A percentile compares a stretch with the other conserved stretches of the same genome.
Conservation (phyloP, 1,140 invertebrate species). For the Archegozetes longisetosus region DNA sequence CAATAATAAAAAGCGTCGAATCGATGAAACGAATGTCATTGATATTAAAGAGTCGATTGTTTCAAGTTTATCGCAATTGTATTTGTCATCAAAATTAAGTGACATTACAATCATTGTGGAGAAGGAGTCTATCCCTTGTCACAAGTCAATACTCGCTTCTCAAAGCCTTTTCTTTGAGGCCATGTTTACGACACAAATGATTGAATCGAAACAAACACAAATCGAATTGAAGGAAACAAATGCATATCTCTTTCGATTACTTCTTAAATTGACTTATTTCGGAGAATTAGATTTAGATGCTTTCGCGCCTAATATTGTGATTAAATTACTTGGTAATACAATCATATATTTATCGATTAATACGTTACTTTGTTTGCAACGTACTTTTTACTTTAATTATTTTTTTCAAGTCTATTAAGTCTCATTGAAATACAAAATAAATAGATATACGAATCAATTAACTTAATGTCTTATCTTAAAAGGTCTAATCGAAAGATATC, state of each 20-base stretch:
- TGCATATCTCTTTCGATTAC: background rate
- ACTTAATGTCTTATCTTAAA: background rate
- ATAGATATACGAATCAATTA: background rate
- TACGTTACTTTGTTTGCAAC: background rate
- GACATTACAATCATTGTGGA: background rate
- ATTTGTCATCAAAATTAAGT: background rate
- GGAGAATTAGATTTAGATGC: background rate
- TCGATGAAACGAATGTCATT: no score
- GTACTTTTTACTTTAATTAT: background rate
- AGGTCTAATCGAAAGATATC: conserved; percentile 2
- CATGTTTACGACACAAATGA: background rate
- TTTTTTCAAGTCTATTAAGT: background rate
- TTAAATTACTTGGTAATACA: background rate
- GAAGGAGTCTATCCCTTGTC: background rate
- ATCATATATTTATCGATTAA: background rate
- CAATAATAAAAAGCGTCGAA: no score
- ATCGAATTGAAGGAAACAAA: conserved; percentile 8
- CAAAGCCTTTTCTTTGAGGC: conserved; percentile 2
- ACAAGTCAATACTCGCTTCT: conserved; percentile 3
- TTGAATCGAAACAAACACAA: background rate
- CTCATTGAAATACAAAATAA: no score
- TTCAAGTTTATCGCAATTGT: background rate
- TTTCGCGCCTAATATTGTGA: no score
- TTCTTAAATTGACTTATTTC: background rate
- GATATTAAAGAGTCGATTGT: no score